Base-by-base conservation (phyloP, 35 echinoderm and acorn worm genomes). In the Hemicentrotus pulcherrimus region DNA sequence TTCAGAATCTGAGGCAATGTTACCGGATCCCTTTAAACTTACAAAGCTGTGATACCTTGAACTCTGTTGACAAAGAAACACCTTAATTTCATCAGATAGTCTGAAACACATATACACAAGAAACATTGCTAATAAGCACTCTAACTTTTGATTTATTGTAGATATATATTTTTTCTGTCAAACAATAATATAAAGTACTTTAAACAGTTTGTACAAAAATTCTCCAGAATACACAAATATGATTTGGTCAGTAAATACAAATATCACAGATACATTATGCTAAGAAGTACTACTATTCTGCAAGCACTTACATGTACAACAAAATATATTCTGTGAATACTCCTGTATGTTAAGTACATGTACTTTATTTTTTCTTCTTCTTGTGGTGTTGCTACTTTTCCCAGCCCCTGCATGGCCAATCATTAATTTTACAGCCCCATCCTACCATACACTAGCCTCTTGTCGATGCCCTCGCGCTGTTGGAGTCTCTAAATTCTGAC, bases 151-250 rank as follows among this genome's bases (percentile, higher is more conserved):
- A 3, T 78, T 78, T 78, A 78, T 78, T 78, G 65, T 28, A 78
- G 65, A 78, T 78, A 78, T 78, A 78, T 78, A 78, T 78, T 22
- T 78, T 28, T 78, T 78, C 28, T 78, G 2, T 78, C 65, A 22
- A 78, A 28, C 65, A 78, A 78, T 78, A 78, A 78, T 78, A 41
- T 41, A 78, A 78, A 78, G 65, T 78, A 78, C 65, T 78, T 78
- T n/a, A 78, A 78, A 78, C 65, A 78, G 65, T 78, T 78, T 59
- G 52, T 59, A 59, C 52, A 59, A 10, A 59, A 59, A 16, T 5
- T 59, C 11, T 59, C 52, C 52, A 59, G 16, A 59, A 78, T 41
- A 28, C 65, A 28, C 19, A 78, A 78, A 78, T 8, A 78, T 5
- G 65, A 78, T 78, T 78, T 28, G 24, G 65, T 78, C 65, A 15